These are phyloP conservation scores for Petaurus breviceps DNA, from an alignment of 2,113 vertebrate species.

Conservation along the genomic window DNA sequence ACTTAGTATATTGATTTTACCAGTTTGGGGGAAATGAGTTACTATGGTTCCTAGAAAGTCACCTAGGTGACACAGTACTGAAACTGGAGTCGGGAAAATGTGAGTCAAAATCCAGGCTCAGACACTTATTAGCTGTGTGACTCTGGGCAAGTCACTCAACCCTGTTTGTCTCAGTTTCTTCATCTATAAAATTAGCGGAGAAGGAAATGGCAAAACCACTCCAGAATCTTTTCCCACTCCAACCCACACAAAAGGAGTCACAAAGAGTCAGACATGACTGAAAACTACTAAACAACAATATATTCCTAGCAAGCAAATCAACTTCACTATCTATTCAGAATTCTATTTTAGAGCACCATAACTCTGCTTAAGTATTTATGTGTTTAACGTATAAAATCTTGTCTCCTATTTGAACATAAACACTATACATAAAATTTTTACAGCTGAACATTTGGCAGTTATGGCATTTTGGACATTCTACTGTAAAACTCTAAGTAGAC, in stretches of 20 bases:
- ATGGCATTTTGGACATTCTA: background rate
- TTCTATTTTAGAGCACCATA: background rate
- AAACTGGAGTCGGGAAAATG: too few relatives aligned
- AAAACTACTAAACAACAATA: background rate
- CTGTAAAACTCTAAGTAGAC: background rate
- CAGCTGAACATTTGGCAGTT: background rate
- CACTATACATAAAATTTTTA: background rate
- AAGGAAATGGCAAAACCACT: background rate
- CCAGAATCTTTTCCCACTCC: background rate
- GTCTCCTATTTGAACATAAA: background rate
- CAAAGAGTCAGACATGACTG: background rate
- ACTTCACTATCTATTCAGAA: background rate
- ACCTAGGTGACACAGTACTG: too few relatives aligned
- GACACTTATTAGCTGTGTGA: background rate
- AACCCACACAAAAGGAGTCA: accelerated
- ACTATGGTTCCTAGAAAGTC: too few relatives aligned
- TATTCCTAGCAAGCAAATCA: background rate
- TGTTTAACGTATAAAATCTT: background rate
- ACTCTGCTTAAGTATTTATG: background rate
- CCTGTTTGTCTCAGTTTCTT: background rate
- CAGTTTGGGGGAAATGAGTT: too few relatives aligned
- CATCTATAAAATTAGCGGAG: background rate
- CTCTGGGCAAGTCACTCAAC: background rate
- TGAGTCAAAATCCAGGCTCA: background rate
- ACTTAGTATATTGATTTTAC: too few relatives aligned